Conservation (phyloP, 2,113 vertebrate genomes). For the Corvus cornix region DNA sequence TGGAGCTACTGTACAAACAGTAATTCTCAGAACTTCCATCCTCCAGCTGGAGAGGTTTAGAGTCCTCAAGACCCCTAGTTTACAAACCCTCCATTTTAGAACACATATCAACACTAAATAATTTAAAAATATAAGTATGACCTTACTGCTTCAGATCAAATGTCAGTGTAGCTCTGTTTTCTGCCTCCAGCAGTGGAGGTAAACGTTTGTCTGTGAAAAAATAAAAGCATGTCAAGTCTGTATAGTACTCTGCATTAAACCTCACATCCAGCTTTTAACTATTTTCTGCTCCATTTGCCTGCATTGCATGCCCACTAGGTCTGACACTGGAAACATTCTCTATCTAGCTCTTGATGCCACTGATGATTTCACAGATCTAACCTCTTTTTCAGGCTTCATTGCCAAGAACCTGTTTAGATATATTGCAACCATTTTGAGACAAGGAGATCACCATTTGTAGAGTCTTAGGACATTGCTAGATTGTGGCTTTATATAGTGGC, state of each 20-base stretch:
- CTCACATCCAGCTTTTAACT: background rate
- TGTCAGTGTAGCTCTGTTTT: background rate
- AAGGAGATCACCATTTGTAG: background rate
- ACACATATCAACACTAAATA: background rate
- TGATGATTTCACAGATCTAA: background rate
- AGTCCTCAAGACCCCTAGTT: background rate
- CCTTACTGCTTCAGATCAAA: background rate
- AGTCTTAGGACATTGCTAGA: background rate
- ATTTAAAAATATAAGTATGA: background rate
- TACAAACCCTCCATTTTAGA: background rate
- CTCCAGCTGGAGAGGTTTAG: background rate
- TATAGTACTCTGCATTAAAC: background rate
- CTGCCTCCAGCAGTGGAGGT: background rate
- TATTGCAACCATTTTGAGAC: background rate
- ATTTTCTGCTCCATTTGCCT: background rate
- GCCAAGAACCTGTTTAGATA: background rate
- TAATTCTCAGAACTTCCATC: background rate
- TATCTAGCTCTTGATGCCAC: background rate
- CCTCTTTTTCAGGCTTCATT: background rate
- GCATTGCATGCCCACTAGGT: background rate
- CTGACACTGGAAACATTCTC: background rate
- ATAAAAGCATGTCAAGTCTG: background rate
- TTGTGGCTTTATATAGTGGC: accelerated
- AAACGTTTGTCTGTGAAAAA: background rate
- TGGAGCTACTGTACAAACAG: background rate